Conservation (phyloP, 2,113 vertebrate species). For the Dasyprocta punctata region DNA sequence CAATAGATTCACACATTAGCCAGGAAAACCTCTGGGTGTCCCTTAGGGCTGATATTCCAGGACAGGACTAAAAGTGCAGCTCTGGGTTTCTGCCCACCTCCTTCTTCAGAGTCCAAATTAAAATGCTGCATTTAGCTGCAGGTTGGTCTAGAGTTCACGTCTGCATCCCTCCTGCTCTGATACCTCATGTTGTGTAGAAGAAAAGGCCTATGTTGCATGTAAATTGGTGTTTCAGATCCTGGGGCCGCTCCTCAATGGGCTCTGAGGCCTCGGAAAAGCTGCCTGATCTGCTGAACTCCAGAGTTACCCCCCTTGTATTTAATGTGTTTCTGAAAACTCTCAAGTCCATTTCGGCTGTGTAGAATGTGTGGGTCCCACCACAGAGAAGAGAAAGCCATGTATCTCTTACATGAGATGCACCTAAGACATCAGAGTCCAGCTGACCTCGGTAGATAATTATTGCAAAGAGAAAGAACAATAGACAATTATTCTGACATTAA, state of each 20-base stretch:
- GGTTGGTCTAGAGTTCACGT: background rate
- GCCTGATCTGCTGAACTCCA: background rate
- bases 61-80: background rate
- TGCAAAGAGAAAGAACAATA: background rate
- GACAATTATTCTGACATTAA: background rate
- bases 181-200: fast-evolving
- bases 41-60: background rate
- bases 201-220: background rate
- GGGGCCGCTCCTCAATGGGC: background rate
- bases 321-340: background rate
- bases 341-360: background rate
- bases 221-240: background rate
- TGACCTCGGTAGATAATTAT: background rate
- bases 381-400: background rate
- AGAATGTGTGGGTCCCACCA: background rate
- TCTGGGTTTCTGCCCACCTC: background rate
- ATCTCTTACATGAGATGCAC: background rate
- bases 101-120: background rate
- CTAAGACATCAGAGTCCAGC: background rate
- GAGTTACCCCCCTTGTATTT: background rate
- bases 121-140: background rate
- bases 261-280: background rate
- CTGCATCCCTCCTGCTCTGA: background rate
- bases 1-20: background rate
- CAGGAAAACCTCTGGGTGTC: background rate